Conservation (phyloP, 2,888 invertebrate species). For the Amaurobius ferox region DNA sequence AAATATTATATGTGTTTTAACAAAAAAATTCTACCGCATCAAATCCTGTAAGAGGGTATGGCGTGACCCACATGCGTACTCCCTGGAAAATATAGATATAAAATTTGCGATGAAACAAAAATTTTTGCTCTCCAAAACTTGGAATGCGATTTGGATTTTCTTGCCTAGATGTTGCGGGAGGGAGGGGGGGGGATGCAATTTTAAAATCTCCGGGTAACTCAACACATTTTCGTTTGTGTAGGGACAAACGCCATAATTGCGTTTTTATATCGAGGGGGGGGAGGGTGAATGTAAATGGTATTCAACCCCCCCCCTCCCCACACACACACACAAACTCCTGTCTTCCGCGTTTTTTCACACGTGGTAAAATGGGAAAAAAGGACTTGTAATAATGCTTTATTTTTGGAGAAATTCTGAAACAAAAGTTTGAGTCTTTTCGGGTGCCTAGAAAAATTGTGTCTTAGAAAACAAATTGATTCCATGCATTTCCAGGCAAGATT, state of each 20-base stretch:
- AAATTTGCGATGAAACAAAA: constrained; percentile 8
- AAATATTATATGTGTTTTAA: constrained; percentile 37
- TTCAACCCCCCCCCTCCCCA: neutral
- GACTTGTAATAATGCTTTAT: too few relatives aligned
- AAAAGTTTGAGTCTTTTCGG: too few relatives aligned
- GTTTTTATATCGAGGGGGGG: neutral
- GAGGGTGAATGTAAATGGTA: neutral
- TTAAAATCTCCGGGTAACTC: constrained; percentile 43
- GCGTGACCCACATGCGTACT: constrained; percentile 53
- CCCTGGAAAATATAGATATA: neutral
- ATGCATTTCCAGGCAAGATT: too few relatives aligned
- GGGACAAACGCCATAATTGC: constrained; percentile 16
- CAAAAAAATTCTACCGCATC: neutral
- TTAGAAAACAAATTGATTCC: too few relatives aligned
- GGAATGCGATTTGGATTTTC: constrained; percentile 11
- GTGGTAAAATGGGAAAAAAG: too few relatives aligned
- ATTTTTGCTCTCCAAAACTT: neutral
- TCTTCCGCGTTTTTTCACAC: too few relatives aligned
- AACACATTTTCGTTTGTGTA: constrained; percentile 29
- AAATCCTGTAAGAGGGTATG: constrained; percentile 47
- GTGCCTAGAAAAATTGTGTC: too few relatives aligned
- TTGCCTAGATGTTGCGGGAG: neutral
- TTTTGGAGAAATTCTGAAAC: too few relatives aligned
- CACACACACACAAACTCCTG: too few relatives aligned
- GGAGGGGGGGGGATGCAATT: constrained; percentile 16